A percentile compares a stretch with the other conserved stretches of the same genome.
These are phyloP conservation scores for Scaptomyza parva DNA, from an alignment of 2,888 invertebrate genomes.

Conservation along the genomic window DNA sequence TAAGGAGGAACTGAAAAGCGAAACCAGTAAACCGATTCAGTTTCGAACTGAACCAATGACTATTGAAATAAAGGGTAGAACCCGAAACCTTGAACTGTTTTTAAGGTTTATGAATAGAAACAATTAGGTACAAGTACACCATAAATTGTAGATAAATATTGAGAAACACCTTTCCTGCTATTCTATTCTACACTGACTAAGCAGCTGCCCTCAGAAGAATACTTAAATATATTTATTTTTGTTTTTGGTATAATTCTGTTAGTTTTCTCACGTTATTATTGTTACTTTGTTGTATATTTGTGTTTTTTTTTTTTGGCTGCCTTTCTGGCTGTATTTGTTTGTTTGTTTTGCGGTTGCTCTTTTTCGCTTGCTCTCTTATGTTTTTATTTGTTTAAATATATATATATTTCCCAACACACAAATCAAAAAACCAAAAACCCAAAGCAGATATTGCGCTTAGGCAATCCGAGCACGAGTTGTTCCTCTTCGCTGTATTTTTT, in stretches of 20 bases:
- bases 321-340: conserved; percentile 25
- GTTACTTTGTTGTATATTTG: conserved; percentile 4
- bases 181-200: background rate
- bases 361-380: background rate
- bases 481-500: conserved; percentile 6
- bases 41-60: too few species aligned
- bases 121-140: too few species aligned
- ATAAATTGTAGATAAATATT: too few species aligned
- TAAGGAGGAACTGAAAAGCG: too few species aligned
- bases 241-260: background rate
- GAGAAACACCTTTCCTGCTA: background rate
- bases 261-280: conserved; percentile 12
- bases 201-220: background rate
- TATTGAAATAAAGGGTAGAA: too few species aligned
- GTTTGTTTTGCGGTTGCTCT: conserved; percentile 36
- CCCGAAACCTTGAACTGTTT: too few species aligned
- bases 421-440: conserved; percentile 52
- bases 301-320: conserved; percentile 8
- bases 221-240: background rate
- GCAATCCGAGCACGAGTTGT: conserved; percentile 72
- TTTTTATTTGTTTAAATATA: conserved; percentile 50
- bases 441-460: conserved; percentile 34
- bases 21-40: too few species aligned
- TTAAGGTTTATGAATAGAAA: too few species aligned
- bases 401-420: conserved; percentile 25